Conservation (phyloP, 2,888 invertebrate species). For the Acleris emargana region DNA sequence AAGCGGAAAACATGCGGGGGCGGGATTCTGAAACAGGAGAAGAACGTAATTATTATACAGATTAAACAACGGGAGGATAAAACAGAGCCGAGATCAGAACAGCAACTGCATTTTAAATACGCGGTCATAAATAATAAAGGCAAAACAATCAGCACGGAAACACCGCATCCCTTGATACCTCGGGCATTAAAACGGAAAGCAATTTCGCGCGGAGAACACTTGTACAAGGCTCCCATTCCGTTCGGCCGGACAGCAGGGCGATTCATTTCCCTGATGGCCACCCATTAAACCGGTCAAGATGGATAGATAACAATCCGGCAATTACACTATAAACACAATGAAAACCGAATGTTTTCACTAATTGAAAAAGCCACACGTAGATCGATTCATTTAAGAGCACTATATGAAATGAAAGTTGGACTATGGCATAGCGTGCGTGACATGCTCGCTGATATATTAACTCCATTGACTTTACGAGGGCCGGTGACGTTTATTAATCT, state of each 20-base stretch:
- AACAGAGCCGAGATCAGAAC: conserved; percentile 26
- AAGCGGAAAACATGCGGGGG: conserved; percentile 14
- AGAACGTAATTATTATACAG: conserved; percentile 9
- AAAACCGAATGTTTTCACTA: conserved; percentile 81
- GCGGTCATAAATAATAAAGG: conserved; percentile 47
- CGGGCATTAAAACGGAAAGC: conserved; percentile 69
- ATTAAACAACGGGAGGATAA: conserved; percentile 18
- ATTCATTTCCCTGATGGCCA: conserved; percentile 81
- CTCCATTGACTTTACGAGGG: conserved; percentile 76
- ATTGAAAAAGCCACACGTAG: conserved; percentile 77
- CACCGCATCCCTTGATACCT: conserved; percentile 61
- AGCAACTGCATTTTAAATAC: conserved; percentile 31
- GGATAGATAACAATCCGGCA: conserved; percentile 79
- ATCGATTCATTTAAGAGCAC: conserved; percentile 77
- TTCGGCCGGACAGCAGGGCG: conserved; percentile 61
- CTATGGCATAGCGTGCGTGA: conserved; percentile 65
- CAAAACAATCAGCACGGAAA: conserved; percentile 56
- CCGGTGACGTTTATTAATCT: conserved; percentile 76
- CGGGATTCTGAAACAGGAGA: conserved; percentile 18
- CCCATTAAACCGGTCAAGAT: conserved; percentile 80
- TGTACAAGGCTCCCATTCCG: conserved; percentile 64
- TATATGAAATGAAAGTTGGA: conserved; percentile 78
- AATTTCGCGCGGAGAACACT: conserved; percentile 69
- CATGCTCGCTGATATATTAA: conserved; percentile 70
- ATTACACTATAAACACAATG: conserved; percentile 80